Base-by-base conservation (phyloP, 2,113 vertebrate genomes). In the Albula glossodonta region DNA sequence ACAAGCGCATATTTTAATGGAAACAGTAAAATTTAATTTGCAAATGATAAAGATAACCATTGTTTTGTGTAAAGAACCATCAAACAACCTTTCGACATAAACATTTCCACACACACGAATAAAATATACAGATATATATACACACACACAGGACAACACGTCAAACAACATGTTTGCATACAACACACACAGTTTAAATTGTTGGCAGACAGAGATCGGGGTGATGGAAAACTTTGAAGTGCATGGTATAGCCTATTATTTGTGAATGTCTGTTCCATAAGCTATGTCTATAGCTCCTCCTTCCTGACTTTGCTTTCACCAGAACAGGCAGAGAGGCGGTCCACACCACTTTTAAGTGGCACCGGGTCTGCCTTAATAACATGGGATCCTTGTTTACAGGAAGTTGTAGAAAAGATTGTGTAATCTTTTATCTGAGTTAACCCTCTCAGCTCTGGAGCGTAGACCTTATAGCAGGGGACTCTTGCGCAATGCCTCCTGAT, bases 401-500 rank as follows among this genome's bases (percentile, higher is more conserved):
- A 74, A 74, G 70, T 74, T 10, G 70, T 74, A 74, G 70, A 74
- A 74, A 74, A 74, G 4, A 31, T 74, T 74, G 70, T 74, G 70
- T 74, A 74, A 74, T 74, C 70, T 74, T 74, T 74, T 74, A 25
- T 74, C 70, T n/a, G n/a, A n/a, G 70, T 74, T 74, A 74, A 74
- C 70, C 70, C 70, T 74, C 70, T 74, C 25, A 5, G n/a, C 70
- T 74, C 70, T 10, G 31, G 22, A 74, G 9, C 22, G 31, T 66
- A 22, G 3, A 66, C 17, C 60, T 31, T n/a, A 74, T n/a, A 31
- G n/a, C 70, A 74, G 70, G 17, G 57, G 81, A 85, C n/a, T 70
- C 60, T 88, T 88, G 87, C 83, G 60, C 82, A 88, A 86, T 78
- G 15, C 0, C 78, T 25, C 31, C 49, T 74, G 15, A 49, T 86